phyloP scores from a whole-genome alignment of 2,113 vertebrate genomes.

The Dicaeum eximium region DNA sequence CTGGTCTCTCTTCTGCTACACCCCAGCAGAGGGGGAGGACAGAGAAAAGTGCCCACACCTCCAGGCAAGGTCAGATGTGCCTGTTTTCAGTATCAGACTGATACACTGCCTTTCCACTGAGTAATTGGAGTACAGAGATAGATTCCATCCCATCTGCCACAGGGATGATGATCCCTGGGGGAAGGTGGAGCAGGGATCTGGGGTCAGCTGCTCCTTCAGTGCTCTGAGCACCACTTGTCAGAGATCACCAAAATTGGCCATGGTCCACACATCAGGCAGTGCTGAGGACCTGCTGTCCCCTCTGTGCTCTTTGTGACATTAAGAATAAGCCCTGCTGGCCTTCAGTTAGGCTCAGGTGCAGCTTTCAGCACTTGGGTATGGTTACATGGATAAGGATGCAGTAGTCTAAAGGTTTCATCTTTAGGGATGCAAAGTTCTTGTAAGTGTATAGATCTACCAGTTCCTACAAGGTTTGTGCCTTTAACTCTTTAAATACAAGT shows the following conservation, averaged over 20 bases:
- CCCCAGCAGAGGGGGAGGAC: neutral
- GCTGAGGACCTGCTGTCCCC: neutral
- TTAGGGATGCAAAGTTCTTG: neutral
- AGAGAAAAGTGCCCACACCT: neutral
- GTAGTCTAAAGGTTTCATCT: neutral
- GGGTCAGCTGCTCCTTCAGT: neutral
- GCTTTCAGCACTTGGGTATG: neutral
- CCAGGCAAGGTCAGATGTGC: neutral
- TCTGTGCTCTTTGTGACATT: neutral
- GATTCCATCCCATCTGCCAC: neutral
- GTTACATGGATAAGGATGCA: neutral
- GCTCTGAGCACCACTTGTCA: neutral
- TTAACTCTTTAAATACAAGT: neutral
- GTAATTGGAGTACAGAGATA: neutral
- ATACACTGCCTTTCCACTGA: neutral
- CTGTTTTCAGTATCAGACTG: neutral
- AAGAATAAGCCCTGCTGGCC: neutral
- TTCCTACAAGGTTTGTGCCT: neutral
- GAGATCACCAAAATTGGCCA: accelerated
- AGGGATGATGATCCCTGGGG: neutral
- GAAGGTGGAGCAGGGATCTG: neutral
- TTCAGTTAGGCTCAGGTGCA: neutral
- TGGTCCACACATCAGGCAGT: neutral
- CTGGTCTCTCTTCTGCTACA: accelerated
- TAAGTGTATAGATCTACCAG: neutral